Evolutionary conservation across 1,140 invertebrate genomes (phyloP).

Genomic region (Papilio aristodemus): DNA sequence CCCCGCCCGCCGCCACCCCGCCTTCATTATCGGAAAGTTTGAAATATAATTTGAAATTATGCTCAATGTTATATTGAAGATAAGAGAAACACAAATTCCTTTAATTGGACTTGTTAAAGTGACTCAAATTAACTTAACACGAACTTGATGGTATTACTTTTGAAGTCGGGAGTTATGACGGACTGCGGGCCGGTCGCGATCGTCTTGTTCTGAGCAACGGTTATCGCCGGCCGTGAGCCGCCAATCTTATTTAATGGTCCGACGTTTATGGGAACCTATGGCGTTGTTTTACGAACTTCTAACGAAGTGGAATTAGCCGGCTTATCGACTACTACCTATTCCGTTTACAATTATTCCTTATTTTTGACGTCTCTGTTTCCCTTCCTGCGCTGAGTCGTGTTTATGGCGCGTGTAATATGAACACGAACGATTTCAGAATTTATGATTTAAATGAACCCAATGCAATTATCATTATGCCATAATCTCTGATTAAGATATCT

Average conservation of each 20-base stretch:
- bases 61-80: constrained; percentile 81
- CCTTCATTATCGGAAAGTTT: constrained; percentile 80
- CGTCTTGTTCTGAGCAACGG: constrained; percentile 4
- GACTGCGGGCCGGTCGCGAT: constrained; percentile 60
- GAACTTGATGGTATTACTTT: constrained; percentile 80
- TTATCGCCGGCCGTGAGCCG: constrained; percentile 48
- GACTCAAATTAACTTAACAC: constrained; percentile 80
- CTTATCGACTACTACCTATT: constrained; percentile 29
- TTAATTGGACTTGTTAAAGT: constrained; percentile 81
- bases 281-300: constrained; percentile 51
- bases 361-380: constrained; percentile 32
- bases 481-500: too few species aligned
- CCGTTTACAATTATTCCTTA: constrained; percentile 17
- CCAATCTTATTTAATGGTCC: constrained; percentile 50
- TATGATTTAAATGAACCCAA: too few species aligned
- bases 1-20: constrained; percentile 64
- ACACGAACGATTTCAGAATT: not conserved
- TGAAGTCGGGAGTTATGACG: constrained; percentile 76
- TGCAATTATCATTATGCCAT: too few species aligned
- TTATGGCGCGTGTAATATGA: not conserved
- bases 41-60: constrained; percentile 81
- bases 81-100: constrained; percentile 81
- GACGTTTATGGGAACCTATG: constrained; percentile 55
- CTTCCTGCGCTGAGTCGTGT: not conserved
- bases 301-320: constrained; percentile 40